phyloP scores from a whole-genome alignment of 2,797 vertebrate genomes.

The Zonotrichia albicollis region DNA sequence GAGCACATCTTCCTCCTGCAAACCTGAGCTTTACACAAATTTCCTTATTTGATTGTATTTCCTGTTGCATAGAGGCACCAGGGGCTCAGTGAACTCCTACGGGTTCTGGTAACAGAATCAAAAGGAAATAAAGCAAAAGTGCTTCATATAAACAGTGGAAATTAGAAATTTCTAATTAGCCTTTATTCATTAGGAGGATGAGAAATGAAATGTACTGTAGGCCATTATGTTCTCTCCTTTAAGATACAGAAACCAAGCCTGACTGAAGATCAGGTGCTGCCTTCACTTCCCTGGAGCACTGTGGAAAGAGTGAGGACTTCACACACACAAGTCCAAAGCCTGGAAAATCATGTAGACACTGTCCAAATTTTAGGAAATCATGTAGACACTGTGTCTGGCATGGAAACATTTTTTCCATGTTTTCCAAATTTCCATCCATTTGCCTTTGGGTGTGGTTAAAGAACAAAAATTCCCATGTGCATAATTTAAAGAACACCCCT shows the following conservation, averaged over 20 bases:
- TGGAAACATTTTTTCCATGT: too few species aligned
- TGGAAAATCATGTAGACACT: background rate
- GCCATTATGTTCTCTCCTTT: background rate
- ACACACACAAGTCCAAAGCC: background rate
- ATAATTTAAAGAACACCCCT: background rate
- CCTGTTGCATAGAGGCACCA: slow-evolving; percentile 5
- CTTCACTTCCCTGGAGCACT: background rate
- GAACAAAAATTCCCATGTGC: background rate
- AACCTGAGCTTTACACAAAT: slow-evolving; percentile 1
- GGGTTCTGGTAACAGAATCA: background rate
- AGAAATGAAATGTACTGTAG: background rate
- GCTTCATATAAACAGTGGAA: slow-evolving; percentile 30
- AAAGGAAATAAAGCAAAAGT: slow-evolving; percentile 30
- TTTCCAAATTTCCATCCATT: background rate
- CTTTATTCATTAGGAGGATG: background rate
- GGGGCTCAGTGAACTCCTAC: background rate
- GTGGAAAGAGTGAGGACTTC: background rate
- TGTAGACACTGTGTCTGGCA: background rate
- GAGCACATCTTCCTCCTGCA: slow-evolving; percentile 36
- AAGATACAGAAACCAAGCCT: background rate
- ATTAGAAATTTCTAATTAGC: slow-evolving; percentile 38
- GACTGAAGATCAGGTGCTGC: background rate
- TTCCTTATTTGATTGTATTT: slow-evolving; percentile 44
- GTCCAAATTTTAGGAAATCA: background rate
- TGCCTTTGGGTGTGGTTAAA: background rate